These are phyloP conservation scores for Deroplatys truncata DNA, from an alignment of 2,888 invertebrate species.

Conservation along the genomic window DNA sequence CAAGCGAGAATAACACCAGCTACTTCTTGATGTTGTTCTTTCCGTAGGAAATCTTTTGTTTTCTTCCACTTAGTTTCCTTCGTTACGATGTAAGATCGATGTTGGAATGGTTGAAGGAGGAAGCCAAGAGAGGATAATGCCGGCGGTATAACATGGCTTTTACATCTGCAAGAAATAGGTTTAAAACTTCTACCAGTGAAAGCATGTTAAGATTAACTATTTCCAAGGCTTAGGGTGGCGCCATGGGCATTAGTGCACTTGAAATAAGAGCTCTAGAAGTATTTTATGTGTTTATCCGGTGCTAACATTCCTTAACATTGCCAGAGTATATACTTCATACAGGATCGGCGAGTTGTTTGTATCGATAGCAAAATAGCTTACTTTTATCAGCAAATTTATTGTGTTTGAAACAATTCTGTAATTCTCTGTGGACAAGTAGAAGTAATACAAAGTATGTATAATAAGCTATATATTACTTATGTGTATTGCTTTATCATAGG, in stretches of 20 bases:
- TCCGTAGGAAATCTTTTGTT: background rate
- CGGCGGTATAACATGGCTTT: background rate
- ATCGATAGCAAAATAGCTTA: no score
- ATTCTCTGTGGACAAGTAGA: no score
- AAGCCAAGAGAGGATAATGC: background rate
- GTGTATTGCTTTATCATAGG: no score
- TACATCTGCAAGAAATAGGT: background rate
- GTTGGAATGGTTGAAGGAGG: background rate
- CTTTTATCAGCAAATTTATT: no score
- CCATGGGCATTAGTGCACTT: background rate
- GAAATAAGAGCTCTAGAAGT: background rate
- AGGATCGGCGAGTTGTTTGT: no score
- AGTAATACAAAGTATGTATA: no score
- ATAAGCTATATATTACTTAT: no score
- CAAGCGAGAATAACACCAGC: background rate
- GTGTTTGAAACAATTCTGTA: no score
- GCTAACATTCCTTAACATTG: no score
- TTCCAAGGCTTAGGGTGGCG: background rate
- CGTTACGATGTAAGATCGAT: background rate
- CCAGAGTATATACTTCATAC: no score
- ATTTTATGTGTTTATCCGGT: background rate
- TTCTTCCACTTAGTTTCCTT: background rate
- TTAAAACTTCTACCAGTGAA: background rate
- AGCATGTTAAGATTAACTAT: background rate
- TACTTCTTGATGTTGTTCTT: background rate